Conservation (phyloP, 2,797 vertebrate species). For the Sebastiscus tertius region DNA sequence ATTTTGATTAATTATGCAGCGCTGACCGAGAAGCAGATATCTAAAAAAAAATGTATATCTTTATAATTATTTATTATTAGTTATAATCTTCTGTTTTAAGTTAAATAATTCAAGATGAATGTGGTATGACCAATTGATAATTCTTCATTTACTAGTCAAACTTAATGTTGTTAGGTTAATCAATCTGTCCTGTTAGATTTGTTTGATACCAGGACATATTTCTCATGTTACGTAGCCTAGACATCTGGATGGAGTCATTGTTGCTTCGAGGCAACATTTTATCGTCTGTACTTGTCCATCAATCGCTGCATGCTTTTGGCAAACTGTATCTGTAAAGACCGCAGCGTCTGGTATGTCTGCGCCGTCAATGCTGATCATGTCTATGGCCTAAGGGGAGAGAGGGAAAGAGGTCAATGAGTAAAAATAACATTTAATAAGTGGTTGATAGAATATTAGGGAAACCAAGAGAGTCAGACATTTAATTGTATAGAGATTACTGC, state of each 20-base stretch:
- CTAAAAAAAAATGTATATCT: neutral
- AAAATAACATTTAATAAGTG: conserved; percentile 21
- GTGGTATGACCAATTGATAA: neutral
- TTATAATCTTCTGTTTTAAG: neutral
- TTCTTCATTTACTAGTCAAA: neutral
- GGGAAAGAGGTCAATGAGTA: conserved; percentile 28
- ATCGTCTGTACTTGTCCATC: conserved; percentile 65
- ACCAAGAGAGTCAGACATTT: neutral
- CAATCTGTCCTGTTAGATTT: conserved; percentile 15
- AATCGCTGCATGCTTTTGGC: conserved; percentile 59
- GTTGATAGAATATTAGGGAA: conserved; percentile 6
- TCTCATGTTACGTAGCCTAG: conserved; percentile 5
- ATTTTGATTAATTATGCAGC: too few species aligned
- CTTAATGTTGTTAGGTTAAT: neutral
- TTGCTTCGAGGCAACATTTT: conserved; percentile 59
- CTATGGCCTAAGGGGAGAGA: conserved; percentile 50
- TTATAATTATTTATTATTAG: neutral
- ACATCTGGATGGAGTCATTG: conserved; percentile 42
- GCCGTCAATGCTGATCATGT: conserved; percentile 60
- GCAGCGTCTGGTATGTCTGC: conserved; percentile 56
- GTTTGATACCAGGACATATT: conserved; percentile 10
- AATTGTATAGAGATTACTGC: neutral
- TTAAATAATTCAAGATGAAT: neutral
- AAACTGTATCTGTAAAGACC: conserved; percentile 47
- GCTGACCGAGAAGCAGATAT: neutral